phyloP scores from a whole-genome alignment of 2,888 invertebrate genomes.

The Leptogaster cylindrica region DNA sequence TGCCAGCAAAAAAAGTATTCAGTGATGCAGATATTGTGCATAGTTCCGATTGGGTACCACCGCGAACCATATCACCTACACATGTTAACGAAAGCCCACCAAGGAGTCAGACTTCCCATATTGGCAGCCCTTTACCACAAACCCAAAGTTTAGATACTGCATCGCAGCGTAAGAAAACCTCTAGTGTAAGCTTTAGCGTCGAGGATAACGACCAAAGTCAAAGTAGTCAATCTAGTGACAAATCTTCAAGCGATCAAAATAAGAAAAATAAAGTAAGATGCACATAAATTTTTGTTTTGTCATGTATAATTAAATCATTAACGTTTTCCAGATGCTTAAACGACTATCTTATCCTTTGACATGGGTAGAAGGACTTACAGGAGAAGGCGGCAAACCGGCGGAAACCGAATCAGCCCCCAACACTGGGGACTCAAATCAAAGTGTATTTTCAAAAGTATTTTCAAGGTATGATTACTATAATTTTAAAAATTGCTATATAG shows the following conservation, averaged over 20 bases:
- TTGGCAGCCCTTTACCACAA: slow-evolving; percentile 48
- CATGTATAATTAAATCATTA: not conserved
- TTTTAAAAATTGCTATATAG: slow-evolving; percentile 37
- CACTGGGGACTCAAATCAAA: slow-evolving; percentile 67
- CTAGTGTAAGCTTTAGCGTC: slow-evolving; percentile 75
- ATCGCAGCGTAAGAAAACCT: slow-evolving; percentile 68
- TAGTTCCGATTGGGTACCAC: slow-evolving; percentile 87
- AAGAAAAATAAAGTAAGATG: slow-evolving; percentile 45
- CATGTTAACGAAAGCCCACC: slow-evolving; percentile 67
- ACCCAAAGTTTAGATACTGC: slow-evolving; percentile 56
- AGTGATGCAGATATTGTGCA: slow-evolving; percentile 88
- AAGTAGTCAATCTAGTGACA: slow-evolving; percentile 35
- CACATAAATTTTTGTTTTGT: not conserved
- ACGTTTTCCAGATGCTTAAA: slow-evolving; percentile 78
- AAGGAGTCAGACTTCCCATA: slow-evolving; percentile 51
- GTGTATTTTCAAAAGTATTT: slow-evolving; percentile 90
- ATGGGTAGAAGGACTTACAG: slow-evolving; percentile 89
- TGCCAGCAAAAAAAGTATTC: slow-evolving; percentile 68
- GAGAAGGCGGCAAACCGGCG: slow-evolving; percentile 68
- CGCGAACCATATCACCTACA: slow-evolving; percentile 78
- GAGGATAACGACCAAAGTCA: slow-evolving; percentile 61
- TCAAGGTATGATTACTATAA: slow-evolving; percentile 72
- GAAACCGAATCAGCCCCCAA: slow-evolving; percentile 61
- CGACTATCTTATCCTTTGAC: slow-evolving; percentile 88
- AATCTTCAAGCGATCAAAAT: slow-evolving; percentile 40